Percentiles rank a stretch among this genome's conserved stretches.
These are phyloP conservation scores for Cavia porcellus DNA, from an alignment of 2,113 vertebrate species.

Conservation along the genomic window DNA sequence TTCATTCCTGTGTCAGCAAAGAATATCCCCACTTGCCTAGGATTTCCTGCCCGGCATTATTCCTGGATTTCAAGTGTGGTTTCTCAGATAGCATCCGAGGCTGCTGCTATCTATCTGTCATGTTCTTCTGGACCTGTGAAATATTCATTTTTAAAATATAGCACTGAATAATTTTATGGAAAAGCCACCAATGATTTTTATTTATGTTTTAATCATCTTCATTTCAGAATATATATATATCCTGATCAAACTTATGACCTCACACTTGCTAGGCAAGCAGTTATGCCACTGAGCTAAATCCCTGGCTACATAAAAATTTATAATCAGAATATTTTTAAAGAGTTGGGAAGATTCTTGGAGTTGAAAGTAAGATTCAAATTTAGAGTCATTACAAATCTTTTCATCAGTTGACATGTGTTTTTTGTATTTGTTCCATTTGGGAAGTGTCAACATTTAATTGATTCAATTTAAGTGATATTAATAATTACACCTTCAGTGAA, in stretches of 20 bases:
- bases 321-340: background rate
- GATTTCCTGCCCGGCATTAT: too few species aligned
- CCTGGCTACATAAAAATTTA: background rate
- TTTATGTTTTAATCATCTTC: background rate
- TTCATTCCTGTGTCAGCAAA: too few species aligned
- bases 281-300: too few species aligned
- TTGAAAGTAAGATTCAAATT: background rate
- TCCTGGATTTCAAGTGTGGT: too few species aligned
- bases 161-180: background rate
- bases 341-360: too few species aligned
- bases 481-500: background rate
- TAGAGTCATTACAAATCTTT: background rate
- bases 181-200: background rate
- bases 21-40: too few species aligned
- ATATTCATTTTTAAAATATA: background rate
- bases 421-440: background rate
- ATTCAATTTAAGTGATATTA: background rate
- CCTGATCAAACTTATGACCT: too few species aligned
- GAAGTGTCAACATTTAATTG: background rate
- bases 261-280: too few species aligned
- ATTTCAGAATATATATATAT: background rate
- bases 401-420: background rate
- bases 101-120: too few species aligned
- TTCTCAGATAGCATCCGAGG: too few species aligned
- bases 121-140: too few species aligned